Evolutionary conservation across 2,888 invertebrate genomes (phyloP).

Genomic region (Ramazzottius varieornatus): DNA sequence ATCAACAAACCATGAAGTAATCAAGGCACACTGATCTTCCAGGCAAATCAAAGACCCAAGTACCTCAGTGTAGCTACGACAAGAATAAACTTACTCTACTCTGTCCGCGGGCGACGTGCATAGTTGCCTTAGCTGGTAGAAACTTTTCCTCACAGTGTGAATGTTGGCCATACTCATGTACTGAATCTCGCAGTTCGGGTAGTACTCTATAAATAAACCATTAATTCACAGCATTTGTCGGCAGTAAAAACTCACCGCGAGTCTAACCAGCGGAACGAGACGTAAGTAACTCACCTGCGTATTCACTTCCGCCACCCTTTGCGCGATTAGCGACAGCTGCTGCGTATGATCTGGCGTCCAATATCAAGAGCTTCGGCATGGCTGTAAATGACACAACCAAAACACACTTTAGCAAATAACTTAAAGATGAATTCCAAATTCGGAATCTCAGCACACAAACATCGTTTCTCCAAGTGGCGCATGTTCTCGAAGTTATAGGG

Average conservation of each 20-base stretch:
- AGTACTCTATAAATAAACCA: conserved; percentile 39
- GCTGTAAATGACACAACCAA: neutral
- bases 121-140: conserved; percentile 47
- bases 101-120: conserved; percentile 19
- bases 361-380: conserved; percentile 48
- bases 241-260: neutral
- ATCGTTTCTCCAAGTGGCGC: too few species aligned
- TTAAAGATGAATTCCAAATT: too few species aligned
- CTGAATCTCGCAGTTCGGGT: conserved; percentile 73
- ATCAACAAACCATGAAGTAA: too few species aligned
- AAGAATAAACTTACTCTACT: conserved; percentile 18
- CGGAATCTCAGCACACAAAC: too few species aligned
- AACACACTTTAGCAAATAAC: too few species aligned
- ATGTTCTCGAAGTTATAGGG: too few species aligned
- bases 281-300: conserved; percentile 27
- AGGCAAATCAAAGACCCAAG: too few species aligned
- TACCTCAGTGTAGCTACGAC: too few species aligned
- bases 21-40: too few species aligned
- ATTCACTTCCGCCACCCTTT: conserved; percentile 86
- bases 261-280: conserved; percentile 6
- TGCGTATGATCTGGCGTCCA: conserved; percentile 83
- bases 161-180: conserved; percentile 95
- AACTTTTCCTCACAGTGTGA: conserved; percentile 74
- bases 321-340: conserved; percentile 87
- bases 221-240: neutral